Evolutionary conservation across 2,888 invertebrate species (phyloP), one percentile per base, ranked within the genome.

Genomic region (Notodonta ziczac): DNA sequence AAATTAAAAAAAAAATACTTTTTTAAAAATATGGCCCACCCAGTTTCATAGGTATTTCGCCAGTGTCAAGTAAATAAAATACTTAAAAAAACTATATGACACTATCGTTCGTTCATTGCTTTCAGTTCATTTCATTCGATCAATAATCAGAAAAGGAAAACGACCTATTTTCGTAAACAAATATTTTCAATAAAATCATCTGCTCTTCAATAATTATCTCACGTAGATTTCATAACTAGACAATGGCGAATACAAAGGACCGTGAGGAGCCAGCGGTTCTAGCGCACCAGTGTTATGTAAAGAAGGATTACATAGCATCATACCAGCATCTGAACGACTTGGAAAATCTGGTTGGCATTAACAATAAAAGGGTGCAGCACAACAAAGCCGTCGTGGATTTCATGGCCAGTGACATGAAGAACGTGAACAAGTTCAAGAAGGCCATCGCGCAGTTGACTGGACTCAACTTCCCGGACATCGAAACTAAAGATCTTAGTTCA

Each of bases 341-440:
- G 66, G 96, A 96, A 80, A 86, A 85, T 39, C 78, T 95, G 5
- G 82, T 86, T 62, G 92, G 96, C 57, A 94, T 94, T 0, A 94
- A 94, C 64, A 97, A 97, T 86, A 95, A 96, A 66, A 96, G 97
- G 82, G 95, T 97, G 2, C 94, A 95, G 54, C 98, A 98, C 79
- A 98, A 99, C 83, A 97, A 96, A 88, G 96, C 97, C 39, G 96
- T 98, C 0, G 96, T 96, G 0, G 97, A 98, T 80, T 98, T 97
- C 86, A 97, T 96, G 85, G 95, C 95, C 67, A 95, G 94, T 61
- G 96, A 96, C 56, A 94, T 96, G 78, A 96, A 95, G 73, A 96
- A 97, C 76, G 95, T 96, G 13, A 96, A 97, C 60, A 94, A 95
- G 59, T 96, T 98, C 77, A 95, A 96, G 66, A 96, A 96, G 77